These are phyloP conservation scores for Tupaia tana DNA, from an alignment of 2,113 vertebrate species.

Conservation along the genomic window DNA sequence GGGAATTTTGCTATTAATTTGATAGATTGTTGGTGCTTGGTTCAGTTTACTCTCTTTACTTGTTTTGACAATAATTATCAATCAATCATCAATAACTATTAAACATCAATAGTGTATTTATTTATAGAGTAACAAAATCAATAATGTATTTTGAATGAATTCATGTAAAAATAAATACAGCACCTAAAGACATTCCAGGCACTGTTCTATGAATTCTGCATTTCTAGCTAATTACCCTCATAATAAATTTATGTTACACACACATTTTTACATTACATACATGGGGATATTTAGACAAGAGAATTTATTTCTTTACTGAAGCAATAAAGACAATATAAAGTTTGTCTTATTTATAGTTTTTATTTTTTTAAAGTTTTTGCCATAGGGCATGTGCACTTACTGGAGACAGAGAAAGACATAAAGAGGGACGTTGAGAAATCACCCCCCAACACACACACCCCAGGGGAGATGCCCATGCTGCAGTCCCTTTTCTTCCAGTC, in stretches of 20 bases:
- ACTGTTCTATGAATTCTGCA: not conserved
- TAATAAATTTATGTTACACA: not conserved
- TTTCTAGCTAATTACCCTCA: not conserved
- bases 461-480: no score
- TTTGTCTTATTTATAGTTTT: not conserved
- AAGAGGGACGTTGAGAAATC: no score
- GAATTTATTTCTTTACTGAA: not conserved
- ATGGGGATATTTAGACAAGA: not conserved
- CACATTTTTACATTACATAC: not conserved
- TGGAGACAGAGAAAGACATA: no score
- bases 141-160: not conserved
- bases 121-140: not conserved
- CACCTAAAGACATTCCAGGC: not conserved
- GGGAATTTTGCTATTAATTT: not conserved
- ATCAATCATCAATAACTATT: not conserved
- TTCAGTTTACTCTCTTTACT: not conserved
- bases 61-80: not conserved
- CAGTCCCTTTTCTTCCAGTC: no score
- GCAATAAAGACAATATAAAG: not conserved
- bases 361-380: not conserved
- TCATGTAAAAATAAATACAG: not conserved
- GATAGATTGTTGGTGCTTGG: not conserved
- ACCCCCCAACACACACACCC: no score
- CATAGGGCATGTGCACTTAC: no score
- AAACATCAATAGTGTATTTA: not conserved